Percentiles rank a stretch among this genome's conserved stretches.
Evolutionary conservation across 1,140 invertebrate species (phyloP).

Genomic region (Drosophila prosaltans): DNA sequence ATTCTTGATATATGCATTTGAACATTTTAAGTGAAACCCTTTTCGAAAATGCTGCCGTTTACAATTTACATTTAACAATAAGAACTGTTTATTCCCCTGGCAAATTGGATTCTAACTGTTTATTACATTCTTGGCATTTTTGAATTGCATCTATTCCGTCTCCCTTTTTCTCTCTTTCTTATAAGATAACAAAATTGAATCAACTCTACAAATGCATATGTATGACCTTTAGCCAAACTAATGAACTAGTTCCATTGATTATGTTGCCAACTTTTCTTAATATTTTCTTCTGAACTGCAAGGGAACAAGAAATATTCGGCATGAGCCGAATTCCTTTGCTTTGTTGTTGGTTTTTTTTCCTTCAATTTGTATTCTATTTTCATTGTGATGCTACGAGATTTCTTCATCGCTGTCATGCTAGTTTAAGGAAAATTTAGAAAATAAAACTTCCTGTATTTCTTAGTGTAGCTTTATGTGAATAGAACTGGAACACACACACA

Average conservation of each 20-base stretch:
- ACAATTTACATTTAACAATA: constrained; percentile 39
- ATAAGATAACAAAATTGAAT: too few species aligned
- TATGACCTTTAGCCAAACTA: too few species aligned
- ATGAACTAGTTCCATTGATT: not conserved
- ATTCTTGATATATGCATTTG: constrained; percentile 44
- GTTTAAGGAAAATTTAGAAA: not conserved
- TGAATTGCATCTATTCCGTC: not conserved
- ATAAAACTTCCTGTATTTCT: not conserved
- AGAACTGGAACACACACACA: constrained; percentile 26
- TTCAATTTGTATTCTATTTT: constrained; percentile 17
- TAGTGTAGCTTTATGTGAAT: not conserved
- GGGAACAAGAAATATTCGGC: not conserved
- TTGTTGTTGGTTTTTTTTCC: not conserved
- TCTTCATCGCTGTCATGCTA: not conserved
- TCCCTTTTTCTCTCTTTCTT: not conserved
- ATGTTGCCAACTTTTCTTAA: not conserved
- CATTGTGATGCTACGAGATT: not conserved
- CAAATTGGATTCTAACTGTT: not conserved
- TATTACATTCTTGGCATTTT: not conserved
- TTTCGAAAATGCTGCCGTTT: constrained; percentile 73
- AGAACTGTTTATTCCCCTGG: not conserved
- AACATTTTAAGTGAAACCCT: constrained; percentile 73
- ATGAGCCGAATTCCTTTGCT: not conserved
- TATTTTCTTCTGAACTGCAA: not conserved
- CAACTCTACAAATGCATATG: too few species aligned